phyloP scores from a whole-genome alignment of 2,113 vertebrate genomes.

The Oxyura jamaicensis region DNA sequence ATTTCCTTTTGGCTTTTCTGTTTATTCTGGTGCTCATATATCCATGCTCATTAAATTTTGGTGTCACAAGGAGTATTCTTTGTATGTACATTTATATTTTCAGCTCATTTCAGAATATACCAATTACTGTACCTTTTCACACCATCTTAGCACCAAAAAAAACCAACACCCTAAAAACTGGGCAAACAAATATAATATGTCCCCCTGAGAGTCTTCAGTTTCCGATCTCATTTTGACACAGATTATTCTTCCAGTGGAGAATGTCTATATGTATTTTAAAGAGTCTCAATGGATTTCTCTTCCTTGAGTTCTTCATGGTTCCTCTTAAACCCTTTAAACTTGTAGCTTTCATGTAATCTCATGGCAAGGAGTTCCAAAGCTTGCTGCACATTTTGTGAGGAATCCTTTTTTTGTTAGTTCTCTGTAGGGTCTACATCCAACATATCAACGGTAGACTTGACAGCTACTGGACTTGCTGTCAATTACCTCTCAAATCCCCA shows the following conservation, averaged over 20 bases:
- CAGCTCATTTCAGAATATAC: not conserved
- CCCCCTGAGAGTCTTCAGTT: not conserved
- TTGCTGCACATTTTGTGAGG: not conserved
- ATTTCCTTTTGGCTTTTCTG: not conserved
- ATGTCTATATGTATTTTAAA: not conserved
- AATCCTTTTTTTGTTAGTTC: not conserved
- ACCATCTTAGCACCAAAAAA: not conserved
- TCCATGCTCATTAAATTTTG: not conserved
- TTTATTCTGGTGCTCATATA: not conserved
- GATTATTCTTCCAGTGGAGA: not conserved
- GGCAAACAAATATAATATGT: not conserved
- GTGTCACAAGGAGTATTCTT: not conserved
- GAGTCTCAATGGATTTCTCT: not conserved
- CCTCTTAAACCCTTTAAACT: not conserved
- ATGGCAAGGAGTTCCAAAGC: not conserved
- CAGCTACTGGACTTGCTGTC: not conserved
- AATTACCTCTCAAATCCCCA: not conserved
- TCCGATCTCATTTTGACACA: not conserved
- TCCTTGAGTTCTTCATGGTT: not conserved
- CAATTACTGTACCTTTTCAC: not conserved
- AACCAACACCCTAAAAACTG: not conserved
- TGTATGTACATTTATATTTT: not conserved
- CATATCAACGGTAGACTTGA: not conserved
- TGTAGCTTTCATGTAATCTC: not conserved
- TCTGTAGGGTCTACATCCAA: not conserved